phyloP scores from a whole-genome alignment of 1,140 invertebrate species.

The Drosophila pectinifera region DNA sequence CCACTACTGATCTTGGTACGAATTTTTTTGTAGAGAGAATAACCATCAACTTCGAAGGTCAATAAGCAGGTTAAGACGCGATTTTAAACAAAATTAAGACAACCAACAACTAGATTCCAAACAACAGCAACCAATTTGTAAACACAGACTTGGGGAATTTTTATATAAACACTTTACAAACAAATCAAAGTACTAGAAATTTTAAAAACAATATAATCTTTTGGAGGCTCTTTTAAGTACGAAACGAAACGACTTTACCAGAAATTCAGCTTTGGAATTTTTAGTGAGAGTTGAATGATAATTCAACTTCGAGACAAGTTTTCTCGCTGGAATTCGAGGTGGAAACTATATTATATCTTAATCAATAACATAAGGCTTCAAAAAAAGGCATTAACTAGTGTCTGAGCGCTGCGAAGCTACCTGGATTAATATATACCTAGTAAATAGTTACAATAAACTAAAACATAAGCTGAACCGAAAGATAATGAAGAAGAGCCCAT shows the following conservation, averaged over 20 bases:
- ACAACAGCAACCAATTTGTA: constrained; percentile 10
- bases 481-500: background rate
- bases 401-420: constrained; percentile 55
- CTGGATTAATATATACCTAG: constrained; percentile 20
- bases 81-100: background rate
- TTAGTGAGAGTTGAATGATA: background rate
- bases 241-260: constrained; percentile 10
- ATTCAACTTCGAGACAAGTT: background rate
- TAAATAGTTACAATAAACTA: constrained; percentile 18
- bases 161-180: constrained; percentile 55
- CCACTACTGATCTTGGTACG: background rate
- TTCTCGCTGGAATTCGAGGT: background rate
- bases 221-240: constrained; percentile 45
- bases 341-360: background rate
- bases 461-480: background rate
- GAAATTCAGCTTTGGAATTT: background rate
- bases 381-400: constrained; percentile 6
- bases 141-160: constrained; percentile 16
- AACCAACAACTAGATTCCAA: background rate
- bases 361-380: background rate
- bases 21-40: constrained; percentile 13
- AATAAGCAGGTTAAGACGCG: background rate
- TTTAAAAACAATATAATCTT: constrained; percentile 9
- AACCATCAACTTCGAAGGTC: background rate
- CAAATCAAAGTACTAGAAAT: background rate